A percentile compares a stretch with the other conserved stretches of the same genome.
Conservation (phyloP, 2,113 vertebrate genomes). For the Danionella cerebrum region DNA sequence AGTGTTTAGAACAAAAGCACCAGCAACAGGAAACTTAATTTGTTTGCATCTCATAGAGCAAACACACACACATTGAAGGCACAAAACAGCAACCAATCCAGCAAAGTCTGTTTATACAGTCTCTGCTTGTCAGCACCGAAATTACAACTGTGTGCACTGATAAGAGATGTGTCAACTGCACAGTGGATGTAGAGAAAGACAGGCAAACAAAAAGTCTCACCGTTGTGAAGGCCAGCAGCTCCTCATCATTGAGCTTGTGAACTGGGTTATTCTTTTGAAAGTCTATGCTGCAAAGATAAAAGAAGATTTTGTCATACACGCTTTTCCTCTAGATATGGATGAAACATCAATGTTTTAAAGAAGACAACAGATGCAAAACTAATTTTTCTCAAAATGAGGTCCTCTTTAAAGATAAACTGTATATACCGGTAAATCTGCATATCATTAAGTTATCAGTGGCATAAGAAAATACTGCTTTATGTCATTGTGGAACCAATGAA, state of each 20-base stretch:
- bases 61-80: neutral
- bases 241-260: conserved; percentile 88
- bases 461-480: no score
- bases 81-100: neutral
- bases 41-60: neutral
- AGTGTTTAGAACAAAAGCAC: neutral
- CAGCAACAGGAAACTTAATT: neutral
- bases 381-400: no score
- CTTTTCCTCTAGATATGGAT: no score
- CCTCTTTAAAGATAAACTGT: no score
- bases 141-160: neutral
- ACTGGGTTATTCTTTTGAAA: conserved; percentile 92
- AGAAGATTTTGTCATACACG: no score
- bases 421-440: no score
- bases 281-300: conserved; percentile 70
- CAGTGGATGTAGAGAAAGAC: neutral
- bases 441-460: no score
- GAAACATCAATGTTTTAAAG: no score
- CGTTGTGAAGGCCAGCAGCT: conserved; percentile 85
- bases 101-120: neutral
- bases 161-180: neutral
- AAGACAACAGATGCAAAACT: no score
- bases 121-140: neutral
- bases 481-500: no score
- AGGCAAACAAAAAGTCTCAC: conserved; percentile 62